These are phyloP conservation scores for Uloborus plumipes DNA, from an alignment of 2,888 invertebrate genomes.

Conservation along the genomic window DNA sequence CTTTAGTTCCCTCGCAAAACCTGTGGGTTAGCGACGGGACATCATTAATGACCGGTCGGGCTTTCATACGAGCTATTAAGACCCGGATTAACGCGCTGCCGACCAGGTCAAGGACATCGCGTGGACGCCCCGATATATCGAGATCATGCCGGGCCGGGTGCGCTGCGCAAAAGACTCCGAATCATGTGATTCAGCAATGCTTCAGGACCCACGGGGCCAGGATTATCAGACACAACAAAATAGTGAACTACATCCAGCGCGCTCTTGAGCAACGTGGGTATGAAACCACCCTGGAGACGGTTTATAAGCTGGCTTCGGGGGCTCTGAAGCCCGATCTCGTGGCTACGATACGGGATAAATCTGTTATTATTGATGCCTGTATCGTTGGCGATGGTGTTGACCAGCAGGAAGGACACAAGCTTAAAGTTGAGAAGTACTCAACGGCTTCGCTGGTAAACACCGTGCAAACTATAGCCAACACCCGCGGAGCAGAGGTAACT, in stretches of 20 bases:
- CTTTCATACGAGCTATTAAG: not conserved
- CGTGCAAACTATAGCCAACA: not conserved
- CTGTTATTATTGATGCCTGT: not conserved
- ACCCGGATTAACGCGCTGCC: slow-evolving; percentile 3
- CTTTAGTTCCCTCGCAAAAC: not conserved
- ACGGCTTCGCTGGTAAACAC: not conserved
- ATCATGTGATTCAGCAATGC: slow-evolving; percentile 13
- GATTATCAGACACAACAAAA: not conserved
- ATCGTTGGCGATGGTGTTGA: not conserved
- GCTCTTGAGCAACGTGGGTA: not conserved
- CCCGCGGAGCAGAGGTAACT: not conserved
- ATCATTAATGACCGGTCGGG: not conserved
- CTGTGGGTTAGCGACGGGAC: not conserved
- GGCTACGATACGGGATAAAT: not conserved
- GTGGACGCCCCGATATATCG: not conserved
- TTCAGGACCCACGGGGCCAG: not conserved
- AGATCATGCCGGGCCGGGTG: not conserved
- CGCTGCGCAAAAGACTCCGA: not conserved
- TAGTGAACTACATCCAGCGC: not conserved
- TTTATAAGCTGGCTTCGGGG: not conserved
- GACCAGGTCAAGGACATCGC: not conserved
- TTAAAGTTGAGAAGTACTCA: not conserved
- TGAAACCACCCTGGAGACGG: not conserved
- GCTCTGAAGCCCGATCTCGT: slow-evolving; percentile 10
- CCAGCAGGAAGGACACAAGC: not conserved